These are phyloP conservation scores for Trissolcus brochymenae DNA, from an alignment of 2,888 invertebrate genomes.

Conservation along the genomic window DNA sequence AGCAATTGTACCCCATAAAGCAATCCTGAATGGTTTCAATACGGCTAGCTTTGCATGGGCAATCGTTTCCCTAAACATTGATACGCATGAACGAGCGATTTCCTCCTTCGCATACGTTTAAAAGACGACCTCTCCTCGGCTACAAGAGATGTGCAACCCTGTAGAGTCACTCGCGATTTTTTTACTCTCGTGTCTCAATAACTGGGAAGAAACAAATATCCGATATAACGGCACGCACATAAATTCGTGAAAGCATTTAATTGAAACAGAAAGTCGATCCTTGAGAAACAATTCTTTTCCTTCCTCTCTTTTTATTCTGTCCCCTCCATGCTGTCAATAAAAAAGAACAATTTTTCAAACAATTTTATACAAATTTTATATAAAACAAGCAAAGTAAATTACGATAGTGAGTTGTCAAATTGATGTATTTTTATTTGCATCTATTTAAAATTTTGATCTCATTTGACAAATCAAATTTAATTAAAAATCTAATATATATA, in stretches of 20 bases:
- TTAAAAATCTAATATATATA: too few species aligned
- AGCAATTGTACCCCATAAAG: conserved; percentile 29
- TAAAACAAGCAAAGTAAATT: too few species aligned
- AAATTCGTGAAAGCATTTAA: conserved; percentile 75
- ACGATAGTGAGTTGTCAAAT: too few species aligned
- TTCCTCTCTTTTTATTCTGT: not conserved
- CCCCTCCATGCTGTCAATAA: not conserved
- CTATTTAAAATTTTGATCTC: too few species aligned
- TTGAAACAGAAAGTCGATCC: conserved; percentile 72
- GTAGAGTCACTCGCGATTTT: conserved; percentile 35
- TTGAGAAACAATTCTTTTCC: conserved; percentile 49
- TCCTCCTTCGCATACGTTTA: conserved; percentile 54
- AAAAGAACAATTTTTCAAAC: not conserved
- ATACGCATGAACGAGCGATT: conserved; percentile 57
- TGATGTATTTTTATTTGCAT: too few species aligned
- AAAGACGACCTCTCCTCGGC: conserved; percentile 32
- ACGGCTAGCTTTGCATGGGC: conserved; percentile 37
- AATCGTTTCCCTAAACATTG: conserved; percentile 55
- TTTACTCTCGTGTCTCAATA: conserved; percentile 35
- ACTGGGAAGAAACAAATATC: conserved; percentile 66
- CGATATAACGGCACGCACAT: conserved; percentile 70
- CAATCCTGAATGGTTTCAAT: conserved; percentile 38
- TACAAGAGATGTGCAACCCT: conserved; percentile 25
- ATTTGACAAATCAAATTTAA: too few species aligned
- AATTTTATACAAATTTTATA: not conserved